Base-by-base conservation (phyloP, 2,797 vertebrate species). In the Scolopax rusticola region DNA sequence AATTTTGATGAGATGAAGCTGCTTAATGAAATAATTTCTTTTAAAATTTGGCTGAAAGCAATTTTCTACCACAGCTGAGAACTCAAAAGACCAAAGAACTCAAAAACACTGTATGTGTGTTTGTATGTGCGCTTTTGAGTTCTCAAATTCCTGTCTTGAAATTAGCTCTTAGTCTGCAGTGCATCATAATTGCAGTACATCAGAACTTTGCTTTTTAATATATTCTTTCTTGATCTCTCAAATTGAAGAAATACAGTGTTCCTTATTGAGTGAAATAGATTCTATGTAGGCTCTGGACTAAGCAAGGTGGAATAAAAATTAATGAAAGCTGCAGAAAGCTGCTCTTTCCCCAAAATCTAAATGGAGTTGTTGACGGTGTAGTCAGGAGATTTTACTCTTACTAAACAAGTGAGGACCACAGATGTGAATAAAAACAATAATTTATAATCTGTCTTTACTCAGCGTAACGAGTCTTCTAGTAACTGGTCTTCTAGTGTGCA, bases 301-400 rank as follows among this genome's bases (percentile, higher is more conserved):
- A 70, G 33, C 9, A 53, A 70, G 41, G 13, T 56, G 40, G 41
- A 79, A 70, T 56, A 65, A 40, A 93, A 91, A 40, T 20, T 18
- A 56, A 69, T 57, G 69, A 63, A 84, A 90, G 16, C n/a, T 74
- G 41, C 19, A 81, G 56, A 54, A 64, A 40, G 92, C 67, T 79
- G 8, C 20, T 48, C 5, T 45, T 54, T n/a, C n/a, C 71, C 38
- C 61, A 65, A 57, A 63, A 68, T 63, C 33, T 77, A 32, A 57
- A 75, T 40, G 60, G 57, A 88, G 28, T 78, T 91, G 50, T 11
- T 89, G 53, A 12, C 78, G 28, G 54, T 84, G 41, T 83, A 32
- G 77, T 60, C 84, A 47, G 75, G 77, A 94, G 36, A 89, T 87
- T 78, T 68, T 45, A 68, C 56, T 48, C 53, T 89, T 94, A 75